Conservation (phyloP, 2,888 invertebrate genomes). For the Koerneria pararmatus region DNA sequence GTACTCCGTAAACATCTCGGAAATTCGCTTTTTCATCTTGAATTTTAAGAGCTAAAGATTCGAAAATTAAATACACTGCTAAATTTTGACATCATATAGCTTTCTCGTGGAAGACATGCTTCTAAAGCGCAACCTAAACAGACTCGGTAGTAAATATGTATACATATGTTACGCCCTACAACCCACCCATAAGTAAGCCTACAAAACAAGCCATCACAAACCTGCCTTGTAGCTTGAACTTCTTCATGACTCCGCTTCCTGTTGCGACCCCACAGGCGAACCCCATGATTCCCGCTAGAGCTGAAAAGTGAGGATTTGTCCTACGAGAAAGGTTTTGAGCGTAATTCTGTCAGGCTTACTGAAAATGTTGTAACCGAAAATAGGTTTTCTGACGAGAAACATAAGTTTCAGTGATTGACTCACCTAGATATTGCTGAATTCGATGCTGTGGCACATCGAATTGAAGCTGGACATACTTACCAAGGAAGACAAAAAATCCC, state of each 20-base stretch:
- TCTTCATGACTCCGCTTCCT: constrained; percentile 44
- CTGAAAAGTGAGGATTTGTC: constrained; percentile 26
- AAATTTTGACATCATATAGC: no score
- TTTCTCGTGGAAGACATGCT: no score
- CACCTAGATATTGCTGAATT: constrained; percentile 53
- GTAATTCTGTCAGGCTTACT: neutral
- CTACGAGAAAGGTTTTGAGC: neutral
- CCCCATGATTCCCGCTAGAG: constrained; percentile 44
- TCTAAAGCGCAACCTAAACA: constrained; percentile 33
- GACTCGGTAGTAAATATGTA: no score
- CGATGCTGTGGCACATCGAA: constrained; percentile 58
- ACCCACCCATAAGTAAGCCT: no score
- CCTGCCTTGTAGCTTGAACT: constrained; percentile 41
- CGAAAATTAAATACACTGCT: no score
- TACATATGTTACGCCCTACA: no score
- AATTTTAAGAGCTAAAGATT: no score
- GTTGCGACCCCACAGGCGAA: constrained; percentile 46
- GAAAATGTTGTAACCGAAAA: neutral
- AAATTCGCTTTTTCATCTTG: no score
- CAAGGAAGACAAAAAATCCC: constrained; percentile 58
- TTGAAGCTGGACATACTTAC: constrained; percentile 58
- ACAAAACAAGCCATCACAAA: no score
- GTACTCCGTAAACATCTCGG: no score
- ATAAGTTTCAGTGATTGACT: neutral
- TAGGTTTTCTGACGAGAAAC: neutral